Base-by-base conservation (phyloP, 1,140 invertebrate species). In the Caenorhabditis inopinata region DNA sequence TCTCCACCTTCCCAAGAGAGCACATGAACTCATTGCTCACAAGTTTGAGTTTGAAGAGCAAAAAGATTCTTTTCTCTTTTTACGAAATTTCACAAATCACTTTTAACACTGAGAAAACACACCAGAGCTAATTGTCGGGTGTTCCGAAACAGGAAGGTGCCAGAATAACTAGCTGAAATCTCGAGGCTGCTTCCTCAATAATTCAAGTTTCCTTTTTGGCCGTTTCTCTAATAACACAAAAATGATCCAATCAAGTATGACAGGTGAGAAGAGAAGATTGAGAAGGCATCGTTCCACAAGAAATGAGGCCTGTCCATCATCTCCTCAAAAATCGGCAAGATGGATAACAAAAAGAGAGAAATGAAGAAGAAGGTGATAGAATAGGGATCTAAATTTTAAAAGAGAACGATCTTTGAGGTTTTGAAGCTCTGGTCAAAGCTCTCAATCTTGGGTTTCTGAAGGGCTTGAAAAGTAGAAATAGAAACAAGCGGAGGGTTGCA, bases 271-370 rank as follows among this genome's bases (percentile, higher is more conserved):
- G 35, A 32, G 11, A 16, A 62, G 53, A 18, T 42, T 42, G 3
- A 14, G n/a, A 14, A 9, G 3, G 32, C 58, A 68, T 68, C 58
- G n/a, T n/a, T n/a, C n/a, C n/a, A 68, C 12, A n/a, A n/a, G 27
- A 32, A 58, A 68, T 68, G 58, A 25, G 58, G 32, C n/a, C 32
- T 32, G 58, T 68, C 58, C 32, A 68, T 68, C 58, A 68, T 68
- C 51, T 58, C 32, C 32, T 68, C 58, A 68, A 68, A 68, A 38
- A 68, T 68, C 58, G 38, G 58, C 32, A 32, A 68, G 35, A 18
- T 29, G 11, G 25, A 68, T 68, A 38, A 38, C 58, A 35, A 68
- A 25, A 51, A 68, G 58, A 68, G 12, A 25, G 49, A 51, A 51
- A 51, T 1, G 7, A 25, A 14, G n/a, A 16, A n/a, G 47, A 48